A percentile compares a stretch with the other conserved stretches of the same genome.
Conservation (phyloP, 2,113 vertebrate species). For the Microtus pennsylvanicus region DNA sequence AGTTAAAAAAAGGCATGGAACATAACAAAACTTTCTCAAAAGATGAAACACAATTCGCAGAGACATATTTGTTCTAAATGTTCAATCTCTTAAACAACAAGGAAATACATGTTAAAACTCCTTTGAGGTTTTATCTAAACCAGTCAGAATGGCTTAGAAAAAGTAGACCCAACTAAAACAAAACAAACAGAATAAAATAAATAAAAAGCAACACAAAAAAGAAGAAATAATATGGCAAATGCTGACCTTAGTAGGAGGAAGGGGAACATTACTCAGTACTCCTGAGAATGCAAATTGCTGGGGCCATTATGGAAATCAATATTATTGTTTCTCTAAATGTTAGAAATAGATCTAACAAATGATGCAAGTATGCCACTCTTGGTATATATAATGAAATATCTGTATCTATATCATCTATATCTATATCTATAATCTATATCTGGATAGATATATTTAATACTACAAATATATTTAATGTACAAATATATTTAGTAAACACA, state of each 20-base stretch:
- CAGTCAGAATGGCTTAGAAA: no score
- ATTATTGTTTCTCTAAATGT: no score
- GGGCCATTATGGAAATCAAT: no score
- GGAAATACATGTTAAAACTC: neutral
- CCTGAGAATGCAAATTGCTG: neutral
- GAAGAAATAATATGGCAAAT: neutral
- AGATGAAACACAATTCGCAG: neutral
- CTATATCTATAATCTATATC: no score
- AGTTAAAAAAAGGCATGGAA: neutral
- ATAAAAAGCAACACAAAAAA: neutral
- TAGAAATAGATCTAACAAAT: neutral
- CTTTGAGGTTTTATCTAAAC: neutral
- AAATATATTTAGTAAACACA: no score
- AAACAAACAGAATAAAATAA: neutral
- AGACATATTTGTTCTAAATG: neutral
- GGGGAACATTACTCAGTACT: neutral
- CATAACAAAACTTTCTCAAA: neutral
- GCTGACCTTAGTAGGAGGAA: neutral
- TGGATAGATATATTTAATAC: no score
- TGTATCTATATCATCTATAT: no score
- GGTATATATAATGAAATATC: neutral
- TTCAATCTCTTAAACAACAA: neutral
- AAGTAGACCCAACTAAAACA: no score
- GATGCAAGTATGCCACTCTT: neutral
- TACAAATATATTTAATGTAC: no score